Evolutionary conservation across 2,888 invertebrate genomes (phyloP), one percentile per base, ranked within the genome.

Genomic region (Amphipoea lucens): DNA sequence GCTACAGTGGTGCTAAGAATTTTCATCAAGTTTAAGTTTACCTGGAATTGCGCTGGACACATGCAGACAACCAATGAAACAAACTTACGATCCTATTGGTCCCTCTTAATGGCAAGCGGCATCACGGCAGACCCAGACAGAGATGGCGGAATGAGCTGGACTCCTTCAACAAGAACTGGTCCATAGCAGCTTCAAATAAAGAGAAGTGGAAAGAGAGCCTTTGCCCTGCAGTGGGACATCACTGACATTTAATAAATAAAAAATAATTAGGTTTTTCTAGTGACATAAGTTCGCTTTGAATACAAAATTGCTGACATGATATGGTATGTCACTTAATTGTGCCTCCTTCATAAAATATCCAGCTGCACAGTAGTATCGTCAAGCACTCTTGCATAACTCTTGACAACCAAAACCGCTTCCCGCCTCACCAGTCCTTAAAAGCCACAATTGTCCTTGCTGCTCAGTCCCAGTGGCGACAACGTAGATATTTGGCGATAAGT

Each of bases 401-500:
- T 48, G 70, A 51, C 6, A 48, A 45, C 42, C 42, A 60, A 20
- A 42, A 66, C 51, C 0, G 7, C 36, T 60, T 57, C 12, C 29
- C 40, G 14, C 11, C 17, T 23, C 71, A 81, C 4, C 45, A 73
- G 71, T 82, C 74, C 67, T 75, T 40, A 80, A 74, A 79, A 76
- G 54, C 63, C 69, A 78, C 51, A 45, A 70, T 81, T 82, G 80
- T 92, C 91, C 92, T 92, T 93, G 92, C 90, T 88, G 88, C 83
- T 87, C 85, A 88, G 86, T 88, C 89, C 90, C 90, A 89, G 89
- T 90, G 85, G 88, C 87, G 86, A 87, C 90, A 91, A 91, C 89
- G 91, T 92, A 91, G 92, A 94, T 93, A 95, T 96, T 95, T 94
- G 95, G 94, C 92, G 91, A 91, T 92, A 88, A 90, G 93, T 94